Evolutionary conservation across 1,140 invertebrate genomes (phyloP), one percentile per base, ranked within the genome.

Genomic region (Hylaeus volcanicus): DNA sequence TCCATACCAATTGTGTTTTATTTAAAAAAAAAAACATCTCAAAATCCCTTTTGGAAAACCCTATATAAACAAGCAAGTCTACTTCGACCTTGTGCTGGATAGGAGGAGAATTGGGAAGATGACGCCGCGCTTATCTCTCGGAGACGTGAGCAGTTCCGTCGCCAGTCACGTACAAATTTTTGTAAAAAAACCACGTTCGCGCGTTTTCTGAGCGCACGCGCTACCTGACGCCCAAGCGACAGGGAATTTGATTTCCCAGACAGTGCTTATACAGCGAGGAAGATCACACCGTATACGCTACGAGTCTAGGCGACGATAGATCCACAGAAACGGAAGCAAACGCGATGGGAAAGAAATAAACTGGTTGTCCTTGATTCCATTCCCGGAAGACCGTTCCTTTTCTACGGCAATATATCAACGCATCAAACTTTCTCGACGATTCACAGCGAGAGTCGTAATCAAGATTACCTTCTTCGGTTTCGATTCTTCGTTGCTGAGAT

Each of bases 131-230:
- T 89, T 89, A 89, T 89, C 88, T 88, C 68, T 61, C 15, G 80
- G 71, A 82, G 88, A 89, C 88, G 82, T 60, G 74, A 75, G 80
- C 41, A 43, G 61, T 71, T 82, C 75, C 43, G 55, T 39, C 55
- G 26, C 74, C 64, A 80, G 82, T 86, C 81, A 81, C 85, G 75
- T 89, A 82, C 53, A 63, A 85, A 88, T 85, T 88, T 88, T 88
- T 85, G 73, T 82, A 64, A 51, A 56, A 26, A 74, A 73, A 48
- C 77, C 15, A 64, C 66, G 78, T 65, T 37, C 61, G 48, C 64
- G 69, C 77, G 68, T 85, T 81, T 51, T 58, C 58, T 5, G 14
- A 5, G 63, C 65, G 51, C 68, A 11, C 41, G 73, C 61, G 39
- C 64, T 66, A 80, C 55, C 53, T 45, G 78, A 80, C 72, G 26